Percentiles rank a stretch among this genome's conserved stretches.
Evolutionary conservation across 2,113 vertebrate species (phyloP).

Genomic region (Psophia crepitans): DNA sequence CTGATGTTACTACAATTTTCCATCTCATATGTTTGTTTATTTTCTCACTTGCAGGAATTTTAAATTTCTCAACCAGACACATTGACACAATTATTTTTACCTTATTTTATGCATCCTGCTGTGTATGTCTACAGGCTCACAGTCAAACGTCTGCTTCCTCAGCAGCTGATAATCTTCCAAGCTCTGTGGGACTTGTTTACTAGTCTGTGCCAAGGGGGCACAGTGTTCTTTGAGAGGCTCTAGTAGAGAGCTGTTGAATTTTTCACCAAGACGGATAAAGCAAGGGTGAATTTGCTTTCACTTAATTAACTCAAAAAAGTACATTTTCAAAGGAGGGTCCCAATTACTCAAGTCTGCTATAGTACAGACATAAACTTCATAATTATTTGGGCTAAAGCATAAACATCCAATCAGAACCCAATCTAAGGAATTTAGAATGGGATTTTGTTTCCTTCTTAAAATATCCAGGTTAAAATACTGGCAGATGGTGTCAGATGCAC

Average conservation of each 20-base stretch:
- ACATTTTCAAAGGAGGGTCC: background rate
- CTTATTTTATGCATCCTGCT: slow-evolving; percentile 52
- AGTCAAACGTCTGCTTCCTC: slow-evolving; percentile 63
- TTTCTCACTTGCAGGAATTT: slow-evolving; percentile 46
- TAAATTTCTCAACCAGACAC: slow-evolving; percentile 52
- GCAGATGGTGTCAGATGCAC: background rate
- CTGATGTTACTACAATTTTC: slow-evolving; percentile 13
- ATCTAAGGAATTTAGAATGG: background rate
- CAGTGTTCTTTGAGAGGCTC: background rate
- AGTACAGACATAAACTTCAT: background rate
- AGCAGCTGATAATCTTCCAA: slow-evolving; percentile 40
- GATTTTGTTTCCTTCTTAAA: background rate
- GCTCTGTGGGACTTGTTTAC: slow-evolving; percentile 31
- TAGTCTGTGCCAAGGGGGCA: background rate
- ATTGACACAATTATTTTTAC: slow-evolving; percentile 58
- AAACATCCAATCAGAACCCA: background rate
- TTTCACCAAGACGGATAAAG: slow-evolving; percentile 38
- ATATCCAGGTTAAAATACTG: background rate
- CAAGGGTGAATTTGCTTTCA: background rate
- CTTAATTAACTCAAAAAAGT: background rate
- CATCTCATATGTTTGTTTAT: slow-evolving; percentile 13
- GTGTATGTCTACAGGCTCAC: slow-evolving; percentile 51
- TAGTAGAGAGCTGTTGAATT: background rate
- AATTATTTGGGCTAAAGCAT: background rate
- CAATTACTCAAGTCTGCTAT: background rate